phyloP scores from a whole-genome alignment of 2,888 invertebrate genomes.

The Polyploca ridens region DNA sequence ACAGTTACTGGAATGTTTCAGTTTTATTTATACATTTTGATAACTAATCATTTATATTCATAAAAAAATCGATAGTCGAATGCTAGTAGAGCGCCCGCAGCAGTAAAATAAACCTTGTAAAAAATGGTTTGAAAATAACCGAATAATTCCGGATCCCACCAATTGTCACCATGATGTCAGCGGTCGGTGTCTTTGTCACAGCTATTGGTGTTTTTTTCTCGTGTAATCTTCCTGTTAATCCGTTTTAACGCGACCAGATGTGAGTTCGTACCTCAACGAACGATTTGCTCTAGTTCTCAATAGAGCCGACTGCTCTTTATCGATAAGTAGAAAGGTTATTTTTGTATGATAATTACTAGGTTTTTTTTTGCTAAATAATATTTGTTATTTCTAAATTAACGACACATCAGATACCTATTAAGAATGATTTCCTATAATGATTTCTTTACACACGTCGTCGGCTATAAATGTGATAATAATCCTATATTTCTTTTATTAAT shows the following conservation, averaged over 20 bases:
- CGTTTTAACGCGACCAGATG: conserved; percentile 83
- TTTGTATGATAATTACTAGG: conserved; percentile 18
- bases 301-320: conserved; percentile 43
- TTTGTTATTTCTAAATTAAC: no score
- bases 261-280: conserved; percentile 51
- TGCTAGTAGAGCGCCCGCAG: conserved; percentile 8
- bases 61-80: conserved; percentile 16
- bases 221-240: conserved; percentile 81
- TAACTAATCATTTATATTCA: neutral
- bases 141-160: conserved; percentile 73
- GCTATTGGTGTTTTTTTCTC: conserved; percentile 60
- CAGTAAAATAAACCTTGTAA: conserved; percentile 48
- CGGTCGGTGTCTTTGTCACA: conserved; percentile 77
- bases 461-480: neutral
- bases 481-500: neutral
- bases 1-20: no score
- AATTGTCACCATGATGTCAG: conserved; percentile 79
- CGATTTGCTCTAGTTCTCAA: conserved; percentile 51
- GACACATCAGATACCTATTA: no score
- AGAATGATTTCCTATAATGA: no score
- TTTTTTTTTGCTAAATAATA: no score
- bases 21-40: no score
- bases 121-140: conserved; percentile 63
- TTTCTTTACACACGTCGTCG: neutral
- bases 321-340: neutral